Evolutionary conservation across 1,140 invertebrate genomes (phyloP), one percentile per base, ranked within the genome.

Genomic region (Drosophila orosa): DNA sequence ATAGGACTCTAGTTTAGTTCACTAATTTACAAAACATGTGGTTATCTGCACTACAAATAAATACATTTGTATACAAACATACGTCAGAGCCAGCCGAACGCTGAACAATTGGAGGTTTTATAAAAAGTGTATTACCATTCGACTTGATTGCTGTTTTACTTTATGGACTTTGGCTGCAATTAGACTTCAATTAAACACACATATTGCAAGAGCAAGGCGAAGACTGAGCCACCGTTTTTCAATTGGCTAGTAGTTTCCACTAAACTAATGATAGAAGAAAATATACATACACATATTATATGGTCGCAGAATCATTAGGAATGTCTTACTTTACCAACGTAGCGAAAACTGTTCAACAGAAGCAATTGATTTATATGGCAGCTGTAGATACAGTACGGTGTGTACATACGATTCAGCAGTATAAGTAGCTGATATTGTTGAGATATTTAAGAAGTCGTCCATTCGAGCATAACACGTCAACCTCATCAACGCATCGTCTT

Each of bases 161-260:
- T 39, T 29, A 44, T 67, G 40, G 19, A 47, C 48, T 17, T 60
- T 45, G 40, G 47, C 55, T 68, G 47, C 48, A 76, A 60, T 60
- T 60, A 44, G 35, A 45, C 39, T 67, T 47, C 73, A 76, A 66
- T 76, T 76, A 75, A 27, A 17, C n/a, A 58, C 25, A 74, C 33
- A 52, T 77, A 69, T 77, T 76, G 45, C 48, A 71, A 69, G 24
- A 54, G 74, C 56, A 78, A 78, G 74, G 74, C 74, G 47, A 78
- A 78, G 75, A 78, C 75, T 78, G 75, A 78, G 74, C 57, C 75
- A 67, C 29, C 37, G 35, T 78, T 62, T 59, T 37, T 37, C 24
- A 63, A 71, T 72, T 71, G 74, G 74, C 74, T 78, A 56, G 62
- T 68, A 69, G 47, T 22, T 74, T 74, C 27, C 69, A 63, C 25